Conservation (phyloP, 2,888 invertebrate genomes). For the Tiliacea aurago region DNA sequence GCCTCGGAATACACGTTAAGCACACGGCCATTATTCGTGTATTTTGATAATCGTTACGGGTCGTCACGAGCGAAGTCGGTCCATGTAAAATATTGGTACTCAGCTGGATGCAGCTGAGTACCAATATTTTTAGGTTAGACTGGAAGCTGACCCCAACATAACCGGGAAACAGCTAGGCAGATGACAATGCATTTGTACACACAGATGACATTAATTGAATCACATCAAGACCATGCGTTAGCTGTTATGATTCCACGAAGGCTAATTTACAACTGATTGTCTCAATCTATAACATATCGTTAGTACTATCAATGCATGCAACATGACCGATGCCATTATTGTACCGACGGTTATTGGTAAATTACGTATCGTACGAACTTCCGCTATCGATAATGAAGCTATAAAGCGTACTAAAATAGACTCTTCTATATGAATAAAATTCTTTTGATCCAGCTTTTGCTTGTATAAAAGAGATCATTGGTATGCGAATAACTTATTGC, state of each 20-base stretch:
- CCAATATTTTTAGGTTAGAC: no score
- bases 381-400: neutral
- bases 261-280: constrained; percentile 19
- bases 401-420: no score
- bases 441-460: neutral
- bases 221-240: constrained; percentile 7
- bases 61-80: neutral
- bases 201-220: neutral
- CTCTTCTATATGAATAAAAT: neutral
- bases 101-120: neutral
- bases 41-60: neutral
- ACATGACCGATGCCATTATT: neutral
- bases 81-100: neutral
- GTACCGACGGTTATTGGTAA: neutral
- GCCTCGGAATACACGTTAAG: no score
- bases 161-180: neutral
- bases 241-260: neutral
- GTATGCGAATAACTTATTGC: neutral
- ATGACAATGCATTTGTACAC: neutral
- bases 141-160: neutral
- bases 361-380: neutral
- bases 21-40: neutral
- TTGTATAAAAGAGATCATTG: neutral
- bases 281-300: constrained; percentile 3
- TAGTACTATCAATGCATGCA: neutral